A percentile compares a stretch with the other conserved stretches of the same genome.
Conservation (phyloP, 2,113 vertebrate species). For the Manacus vitellinus region DNA sequence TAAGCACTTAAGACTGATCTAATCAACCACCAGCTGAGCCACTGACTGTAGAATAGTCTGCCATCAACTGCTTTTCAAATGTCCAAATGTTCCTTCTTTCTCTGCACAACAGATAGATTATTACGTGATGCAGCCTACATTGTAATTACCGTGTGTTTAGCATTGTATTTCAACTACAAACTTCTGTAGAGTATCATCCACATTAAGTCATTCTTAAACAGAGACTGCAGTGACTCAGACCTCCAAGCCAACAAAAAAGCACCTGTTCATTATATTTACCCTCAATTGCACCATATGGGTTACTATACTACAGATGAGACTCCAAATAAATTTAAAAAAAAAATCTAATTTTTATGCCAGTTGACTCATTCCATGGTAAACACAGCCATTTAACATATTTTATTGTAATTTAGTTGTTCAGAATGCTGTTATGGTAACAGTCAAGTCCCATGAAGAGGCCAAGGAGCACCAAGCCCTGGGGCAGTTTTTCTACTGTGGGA, state of each 20-base stretch:
- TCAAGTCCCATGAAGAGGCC: background rate
- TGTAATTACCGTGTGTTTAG: background rate
- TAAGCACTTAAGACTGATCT: background rate
- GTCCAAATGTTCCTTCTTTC: background rate
- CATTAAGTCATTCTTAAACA: background rate
- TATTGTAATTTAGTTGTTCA: background rate
- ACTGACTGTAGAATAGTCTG: background rate
- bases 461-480: background rate
- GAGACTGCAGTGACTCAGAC: background rate
- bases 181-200: background rate
- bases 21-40: background rate
- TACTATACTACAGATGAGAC: background rate
- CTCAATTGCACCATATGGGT: background rate
- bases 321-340: background rate
- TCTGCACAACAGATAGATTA: background rate
- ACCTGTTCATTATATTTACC: background rate
- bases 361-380: background rate
- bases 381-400: background rate
- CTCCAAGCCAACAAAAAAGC: background rate
- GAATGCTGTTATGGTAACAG: background rate
- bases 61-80: background rate
- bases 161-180: background rate
- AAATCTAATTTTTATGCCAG: background rate
- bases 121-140: background rate
- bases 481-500: background rate